Conservation (phyloP, 2,797 vertebrate species). For the Megalops cyprinoides region DNA sequence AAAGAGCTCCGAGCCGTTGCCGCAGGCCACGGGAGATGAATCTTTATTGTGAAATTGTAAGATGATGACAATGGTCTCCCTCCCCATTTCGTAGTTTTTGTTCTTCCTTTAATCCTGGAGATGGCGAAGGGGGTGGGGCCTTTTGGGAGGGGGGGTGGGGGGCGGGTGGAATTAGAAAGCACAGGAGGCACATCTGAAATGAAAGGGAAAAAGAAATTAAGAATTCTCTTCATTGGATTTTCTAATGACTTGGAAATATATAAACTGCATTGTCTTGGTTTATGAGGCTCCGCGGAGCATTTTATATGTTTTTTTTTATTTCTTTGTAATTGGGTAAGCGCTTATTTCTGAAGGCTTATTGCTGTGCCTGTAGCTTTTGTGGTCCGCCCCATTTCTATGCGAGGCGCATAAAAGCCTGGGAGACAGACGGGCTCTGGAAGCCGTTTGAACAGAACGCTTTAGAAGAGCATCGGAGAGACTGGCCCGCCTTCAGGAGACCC, state of each 20-base stretch:
- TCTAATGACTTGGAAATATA: conserved; percentile 34
- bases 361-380: conserved; percentile 46
- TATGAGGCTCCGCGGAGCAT: conserved; percentile 41
- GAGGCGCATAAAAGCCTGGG: conserved; percentile 41
- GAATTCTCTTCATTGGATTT: conserved; percentile 17
- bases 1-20: neutral
- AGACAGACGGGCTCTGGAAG: conserved; percentile 17
- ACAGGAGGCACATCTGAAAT: neutral
- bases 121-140: neutral
- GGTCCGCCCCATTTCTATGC: conserved; percentile 52
- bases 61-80: neutral
- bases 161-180: neutral
- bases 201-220: neutral
- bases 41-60: neutral
- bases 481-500: neutral
- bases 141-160: neutral
- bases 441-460: neutral
- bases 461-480: neutral
- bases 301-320: conserved; percentile 48
- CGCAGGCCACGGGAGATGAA: neutral
- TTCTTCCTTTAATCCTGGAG: neutral
- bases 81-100: neutral
- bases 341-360: conserved; percentile 46
- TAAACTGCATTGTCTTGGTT: conserved; percentile 50
- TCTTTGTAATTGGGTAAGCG: conserved; percentile 60